phyloP scores from a whole-genome alignment of 2,888 invertebrate genomes.

The Malacosoma neustria region DNA sequence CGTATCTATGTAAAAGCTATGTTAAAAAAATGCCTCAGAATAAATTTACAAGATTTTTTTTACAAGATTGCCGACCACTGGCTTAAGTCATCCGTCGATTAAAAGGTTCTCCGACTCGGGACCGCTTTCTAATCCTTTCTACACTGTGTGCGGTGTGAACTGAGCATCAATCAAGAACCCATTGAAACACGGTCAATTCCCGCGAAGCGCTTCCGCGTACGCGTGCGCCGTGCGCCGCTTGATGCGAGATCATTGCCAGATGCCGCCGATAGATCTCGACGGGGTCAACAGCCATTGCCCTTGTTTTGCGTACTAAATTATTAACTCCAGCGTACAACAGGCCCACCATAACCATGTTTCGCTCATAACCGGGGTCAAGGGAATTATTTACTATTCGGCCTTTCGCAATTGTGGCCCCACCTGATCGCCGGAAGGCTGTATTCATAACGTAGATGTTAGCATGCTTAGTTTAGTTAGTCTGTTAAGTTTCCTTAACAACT shows the following conservation, averaged over 20 bases:
- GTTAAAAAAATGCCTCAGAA: no score
- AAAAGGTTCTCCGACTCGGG: slow-evolving; percentile 24
- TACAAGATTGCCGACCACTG: no score
- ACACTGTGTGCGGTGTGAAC: slow-evolving; percentile 30
- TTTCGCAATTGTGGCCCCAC: background rate
- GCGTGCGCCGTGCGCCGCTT: slow-evolving; percentile 47
- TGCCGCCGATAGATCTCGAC: slow-evolving; percentile 64
- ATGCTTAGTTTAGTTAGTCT: no score
- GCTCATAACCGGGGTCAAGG: slow-evolving; percentile 41
- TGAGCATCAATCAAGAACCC: slow-evolving; percentile 43
- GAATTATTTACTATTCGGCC: slow-evolving; percentile 14
- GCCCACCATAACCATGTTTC: slow-evolving; percentile 27
- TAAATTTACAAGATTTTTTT: no score
- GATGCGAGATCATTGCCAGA: slow-evolving; percentile 67
- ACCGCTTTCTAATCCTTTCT: slow-evolving; percentile 50
- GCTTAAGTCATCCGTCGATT: no score
- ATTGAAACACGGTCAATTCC: slow-evolving; percentile 65
- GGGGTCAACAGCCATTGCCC: slow-evolving; percentile 73
- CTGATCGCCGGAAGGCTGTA: no score
- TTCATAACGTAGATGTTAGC: no score
- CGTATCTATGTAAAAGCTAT: no score
- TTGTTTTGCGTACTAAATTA: slow-evolving; percentile 67
- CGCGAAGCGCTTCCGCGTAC: slow-evolving; percentile 58
- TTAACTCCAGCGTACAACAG: slow-evolving; percentile 35
- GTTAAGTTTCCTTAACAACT: no score